Evolutionary conservation across 2,888 invertebrate genomes (phyloP).

Genomic region (Psylliodes chrysocephalus): DNA sequence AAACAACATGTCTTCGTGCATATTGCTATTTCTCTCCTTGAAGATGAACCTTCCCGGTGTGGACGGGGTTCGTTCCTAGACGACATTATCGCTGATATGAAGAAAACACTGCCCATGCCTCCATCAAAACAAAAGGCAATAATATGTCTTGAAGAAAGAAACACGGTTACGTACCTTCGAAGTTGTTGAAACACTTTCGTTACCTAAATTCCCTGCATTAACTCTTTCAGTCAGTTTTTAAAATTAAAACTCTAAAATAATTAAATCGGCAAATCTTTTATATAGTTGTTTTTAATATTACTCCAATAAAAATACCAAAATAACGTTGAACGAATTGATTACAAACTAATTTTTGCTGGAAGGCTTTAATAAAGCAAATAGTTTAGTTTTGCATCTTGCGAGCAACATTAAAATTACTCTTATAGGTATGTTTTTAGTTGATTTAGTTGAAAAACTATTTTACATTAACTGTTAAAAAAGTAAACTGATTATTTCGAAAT

Average conservation of each 20-base stretch:
- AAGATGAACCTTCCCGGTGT: constrained; percentile 22
- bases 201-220: not conserved
- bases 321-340: too few species aligned
- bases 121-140: constrained; percentile 43
- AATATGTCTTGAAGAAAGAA: constrained; percentile 42
- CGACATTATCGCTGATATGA: constrained; percentile 30
- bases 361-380: too few species aligned
- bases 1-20: constrained; percentile 48
- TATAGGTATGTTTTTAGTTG: too few species aligned
- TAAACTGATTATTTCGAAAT: too few species aligned
- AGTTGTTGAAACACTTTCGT: constrained; percentile 38
- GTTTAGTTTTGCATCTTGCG: too few species aligned
- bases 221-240: constrained; percentile 15
- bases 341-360: too few species aligned
- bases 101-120: constrained; percentile 55
- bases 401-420: too few species aligned
- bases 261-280: too few species aligned
- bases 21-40: constrained; percentile 31
- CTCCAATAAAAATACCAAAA: too few species aligned
- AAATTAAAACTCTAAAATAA: not conserved
- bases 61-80: constrained; percentile 23
- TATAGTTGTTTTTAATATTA: too few species aligned
- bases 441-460: too few species aligned
- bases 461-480: too few species aligned
- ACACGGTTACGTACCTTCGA: constrained; percentile 51